Percentiles rank a stretch among this genome's conserved stretches.
Conservation (phyloP, 2,113 vertebrate species). For the Vicugna pacos region DNA sequence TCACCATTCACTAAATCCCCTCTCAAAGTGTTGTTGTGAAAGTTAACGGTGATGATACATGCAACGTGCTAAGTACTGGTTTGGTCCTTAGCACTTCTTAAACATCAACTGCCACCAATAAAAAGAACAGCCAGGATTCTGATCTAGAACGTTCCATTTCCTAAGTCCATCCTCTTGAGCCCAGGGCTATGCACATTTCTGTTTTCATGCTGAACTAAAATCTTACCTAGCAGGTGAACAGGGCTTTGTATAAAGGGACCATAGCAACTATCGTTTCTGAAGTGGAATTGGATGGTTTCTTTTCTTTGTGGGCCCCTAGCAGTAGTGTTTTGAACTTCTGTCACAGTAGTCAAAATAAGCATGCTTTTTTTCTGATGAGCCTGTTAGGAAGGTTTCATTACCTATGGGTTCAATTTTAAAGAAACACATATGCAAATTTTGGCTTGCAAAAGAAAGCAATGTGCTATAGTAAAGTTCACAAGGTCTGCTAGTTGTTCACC, state of each 20-base stretch:
- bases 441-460: neutral
- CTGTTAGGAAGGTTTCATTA: neutral
- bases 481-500: neutral
- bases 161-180: neutral
- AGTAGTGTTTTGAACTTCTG: neutral
- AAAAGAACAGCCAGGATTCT: neutral
- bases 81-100: neutral
- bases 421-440: neutral
- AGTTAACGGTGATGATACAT: neutral
- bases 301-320: neutral
- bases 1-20: neutral
- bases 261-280: neutral
- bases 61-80: neutral
- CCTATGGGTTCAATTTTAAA: neutral
- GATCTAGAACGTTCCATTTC: neutral
- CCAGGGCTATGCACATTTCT: neutral
- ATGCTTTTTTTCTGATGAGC: neutral
- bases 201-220: conserved; percentile 29
- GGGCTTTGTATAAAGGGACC: neutral
- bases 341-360: neutral
- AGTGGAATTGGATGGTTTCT: neutral
- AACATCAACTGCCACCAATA: neutral
- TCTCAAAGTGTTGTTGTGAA: neutral
- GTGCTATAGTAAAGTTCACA: neutral
- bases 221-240: neutral